These are phyloP conservation scores for Beroe forskalii DNA, from an alignment of 37 sponge, comb jelly and placozoan species.

Conservation along the genomic window DNA sequence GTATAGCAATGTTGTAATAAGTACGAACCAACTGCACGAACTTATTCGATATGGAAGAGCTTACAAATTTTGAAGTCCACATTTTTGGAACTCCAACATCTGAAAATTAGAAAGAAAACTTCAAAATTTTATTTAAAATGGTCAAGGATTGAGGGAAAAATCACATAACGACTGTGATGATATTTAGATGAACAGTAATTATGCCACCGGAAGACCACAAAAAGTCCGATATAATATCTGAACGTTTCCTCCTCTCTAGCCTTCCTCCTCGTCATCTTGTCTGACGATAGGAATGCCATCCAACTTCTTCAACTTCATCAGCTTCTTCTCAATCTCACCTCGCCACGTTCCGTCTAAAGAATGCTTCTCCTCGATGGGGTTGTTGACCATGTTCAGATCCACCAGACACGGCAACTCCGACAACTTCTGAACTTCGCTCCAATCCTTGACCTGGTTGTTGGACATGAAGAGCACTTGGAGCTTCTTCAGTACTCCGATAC, in stretches of 20 bases:
- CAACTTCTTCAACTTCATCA: constrained; percentile 90
- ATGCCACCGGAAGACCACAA: too few relatives aligned
- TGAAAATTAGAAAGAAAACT: too few relatives aligned
- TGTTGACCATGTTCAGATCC: constrained; percentile 88
- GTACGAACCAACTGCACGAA: too few relatives aligned
- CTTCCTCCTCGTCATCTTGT: constrained; percentile 83
- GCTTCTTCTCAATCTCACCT: constrained; percentile 77
- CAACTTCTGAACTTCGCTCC: constrained; percentile 92
- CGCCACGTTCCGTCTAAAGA: constrained; percentile 87
- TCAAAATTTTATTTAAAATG: too few relatives aligned
- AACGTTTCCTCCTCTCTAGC: background rate
- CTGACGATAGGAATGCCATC: constrained; percentile 88
- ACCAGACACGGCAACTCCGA: constrained; percentile 84
- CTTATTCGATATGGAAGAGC: too few relatives aligned
- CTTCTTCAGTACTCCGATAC: constrained; percentile 86
- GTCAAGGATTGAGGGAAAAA: too few relatives aligned
- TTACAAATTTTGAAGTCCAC: too few relatives aligned
- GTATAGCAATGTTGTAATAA: too few relatives aligned
- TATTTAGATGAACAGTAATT: too few relatives aligned
- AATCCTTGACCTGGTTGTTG: constrained; percentile 96
- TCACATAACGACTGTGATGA: too few relatives aligned
- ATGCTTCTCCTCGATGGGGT: constrained; percentile 97
- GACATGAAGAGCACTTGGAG: constrained; percentile 95
- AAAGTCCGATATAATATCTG: too few relatives aligned
- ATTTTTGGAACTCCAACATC: too few relatives aligned